Base-by-base conservation (phyloP, 2,113 vertebrate species). In the Parotia lawesii region DNA sequence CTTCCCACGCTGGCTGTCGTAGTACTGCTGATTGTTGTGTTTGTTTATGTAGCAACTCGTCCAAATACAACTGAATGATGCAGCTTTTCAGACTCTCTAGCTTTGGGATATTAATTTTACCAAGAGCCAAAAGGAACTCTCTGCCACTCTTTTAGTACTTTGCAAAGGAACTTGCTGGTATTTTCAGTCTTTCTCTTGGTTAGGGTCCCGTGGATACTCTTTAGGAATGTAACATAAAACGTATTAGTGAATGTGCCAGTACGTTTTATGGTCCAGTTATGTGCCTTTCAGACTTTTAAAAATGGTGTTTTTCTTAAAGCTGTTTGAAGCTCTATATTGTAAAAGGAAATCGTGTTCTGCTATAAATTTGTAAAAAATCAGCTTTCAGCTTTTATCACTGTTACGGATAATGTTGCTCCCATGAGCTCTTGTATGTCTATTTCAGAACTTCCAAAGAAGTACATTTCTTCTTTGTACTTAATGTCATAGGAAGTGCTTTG, bases 11-110 rank as follows among this genome's bases (percentile, higher is more conserved):
- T 99, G 96, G 98, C 98, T 5, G 93, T 98, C 3, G 97, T 99
- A 10, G 98, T 99, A 72, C 95, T 99, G 33, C 96, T 99, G 79
- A 99, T 99, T 7, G 98, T 99, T 10, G 97, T 99, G 3, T 99
- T 99, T 13, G 99, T 99, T 57, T 99, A 99, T 1, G 98, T 99
- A 96, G 99, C 99, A 2, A 99, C 99, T 4, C 98, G 99, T 57
- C 99, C 99, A 3, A 97, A 97, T 8, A 96, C 98, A 45, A 97
- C 98, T 0, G 98, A 99, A 96, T 99, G 98, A 98, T 84, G 84
- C 24, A 56, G 80, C 74, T 70, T 72, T 64, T 57, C 61, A 83
- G 87, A 60, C 90, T 89, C 28, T 35, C 50, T 70, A 64, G 91
- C 94, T 89, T 72, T 70, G 77, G 72, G 84, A 79, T 94, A 65